Base-by-base conservation (phyloP, 2,113 vertebrate genomes). In the Hydrochoerus hydrochaeris region DNA sequence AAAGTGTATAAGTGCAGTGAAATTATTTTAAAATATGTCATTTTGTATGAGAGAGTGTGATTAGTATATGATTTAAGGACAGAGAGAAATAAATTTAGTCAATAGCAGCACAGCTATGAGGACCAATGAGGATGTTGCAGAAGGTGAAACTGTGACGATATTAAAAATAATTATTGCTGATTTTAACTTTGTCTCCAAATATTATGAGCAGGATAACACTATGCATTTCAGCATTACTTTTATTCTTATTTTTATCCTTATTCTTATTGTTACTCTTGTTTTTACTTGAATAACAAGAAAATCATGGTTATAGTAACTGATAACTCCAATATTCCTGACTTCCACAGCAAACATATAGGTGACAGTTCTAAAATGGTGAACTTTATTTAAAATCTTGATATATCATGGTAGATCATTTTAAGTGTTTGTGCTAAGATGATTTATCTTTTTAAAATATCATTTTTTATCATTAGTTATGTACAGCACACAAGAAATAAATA, bases 1-100 rank as follows among this genome's bases (percentile, higher is more conserved):
- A 73, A 92, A 97, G 38, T 41, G 54, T 7, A n/a, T 83, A 96
- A 98, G 12, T 97, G 6, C 24, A 95, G 0, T n/a, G 62, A 75
- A 97, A 95, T 95, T 93, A 94, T 95, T 95, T 81, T 96, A 81
- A 98, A 95, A 38, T 92, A 84, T n/a, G 46, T 94, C 57, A 20
- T 65, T 96, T 98, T 97, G 63, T 85, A 38, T 10, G 57, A 90
- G 75, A 85, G 49, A 93, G 85, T 73, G 38, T 96, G 57, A 97
- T 97, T 86, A 97, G 87, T 96, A 97, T 96, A 97, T 97, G 9
- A 96, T 98, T 97, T 96, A 96, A 20, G 71, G 38, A 35, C 28
- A 85, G 11, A 54, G 38, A 92, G 4, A 92, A 87, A 71, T 91
- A 24, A 91, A 78, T 85, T 90, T 57, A 91, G 35, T 87, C 49